phyloP scores from a whole-genome alignment of 2,797 vertebrate genomes.

The Valencia hispanica region DNA sequence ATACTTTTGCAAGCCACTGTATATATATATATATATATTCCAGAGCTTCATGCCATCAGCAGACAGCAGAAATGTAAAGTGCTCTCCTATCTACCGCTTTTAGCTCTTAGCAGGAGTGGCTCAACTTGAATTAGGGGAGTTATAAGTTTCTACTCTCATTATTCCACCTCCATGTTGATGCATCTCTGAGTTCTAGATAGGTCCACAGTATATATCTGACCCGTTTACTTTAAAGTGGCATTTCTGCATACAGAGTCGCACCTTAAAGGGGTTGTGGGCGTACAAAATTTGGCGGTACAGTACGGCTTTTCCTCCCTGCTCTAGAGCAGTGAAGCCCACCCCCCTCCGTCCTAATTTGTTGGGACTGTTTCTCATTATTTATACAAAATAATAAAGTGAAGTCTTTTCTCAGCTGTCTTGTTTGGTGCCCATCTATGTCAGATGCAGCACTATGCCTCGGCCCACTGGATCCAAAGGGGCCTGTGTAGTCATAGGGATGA shows the following conservation, averaged over 20 bases:
- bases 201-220: conserved; percentile 45
- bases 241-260: conserved; percentile 72
- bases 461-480: conserved; percentile 52
- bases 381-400: conserved; percentile 85
- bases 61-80: conserved; percentile 64
- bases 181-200: conserved; percentile 43
- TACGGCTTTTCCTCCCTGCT: conserved; percentile 46
- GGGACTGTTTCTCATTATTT: conserved; percentile 81
- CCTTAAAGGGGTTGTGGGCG: conserved; percentile 77
- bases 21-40: too few relatives aligned
- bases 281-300: conserved; percentile 67
- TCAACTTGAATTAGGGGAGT: conserved; percentile 57
- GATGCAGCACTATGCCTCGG: conserved; percentile 53
- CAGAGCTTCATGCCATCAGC: conserved; percentile 65
- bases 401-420: conserved; percentile 81
- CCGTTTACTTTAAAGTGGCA: conserved; percentile 63
- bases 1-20: too few relatives aligned
- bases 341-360: conserved; percentile 77
- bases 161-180: conserved; percentile 71
- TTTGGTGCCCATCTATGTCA: conserved; percentile 75
- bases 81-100: conserved; percentile 61
- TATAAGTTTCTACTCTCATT: conserved; percentile 64
- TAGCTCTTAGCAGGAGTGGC: conserved; percentile 62
- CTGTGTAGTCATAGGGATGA: conserved; percentile 42
- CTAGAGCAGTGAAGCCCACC: conserved; percentile 64